Base-by-base conservation (phyloP, 2,113 vertebrate species). In the Hypanus sabinus region DNA sequence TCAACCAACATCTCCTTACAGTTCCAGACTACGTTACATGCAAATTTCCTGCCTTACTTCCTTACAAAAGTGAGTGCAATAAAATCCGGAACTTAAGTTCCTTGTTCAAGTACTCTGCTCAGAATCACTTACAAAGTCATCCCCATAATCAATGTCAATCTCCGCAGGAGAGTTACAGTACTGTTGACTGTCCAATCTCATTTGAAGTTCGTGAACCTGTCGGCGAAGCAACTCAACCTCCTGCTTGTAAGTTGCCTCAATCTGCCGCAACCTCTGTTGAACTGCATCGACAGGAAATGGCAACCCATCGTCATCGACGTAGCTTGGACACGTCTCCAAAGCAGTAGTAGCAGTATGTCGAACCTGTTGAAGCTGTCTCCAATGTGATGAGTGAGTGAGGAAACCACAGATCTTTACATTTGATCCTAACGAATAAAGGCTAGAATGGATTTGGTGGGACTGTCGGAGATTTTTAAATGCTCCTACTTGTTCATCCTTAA, bases 231-330 rank as follows among this genome's bases (percentile, higher is more conserved):
- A 97, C 95, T 99, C 99, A 93, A 99, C 99, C 95, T 99, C 99
- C 96, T 99, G 98, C 96, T 98, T 99, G 96, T 99, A 99, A 94
- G 98, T 97, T 0, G 99, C 98, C 96, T 99, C 98, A 0, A 99
- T 99, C 95, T 99, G 99, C 94, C 99, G 96, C 95, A 99, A 96
- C n/a, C 99, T 95, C 94, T 99, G 98, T 96, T 99, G 99, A 94
- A 99, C 98, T 12, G 98, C 98, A 1, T 99, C 99, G 95, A 98
- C 96, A 8, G 98, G 97, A 95, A 99, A 98, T 57, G 99, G 98
- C 68, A 99, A 97, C 94, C 99, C 99, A 0, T 99, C 99, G 0
- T 99, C 99, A 0, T 99, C 98, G 60, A 98, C 96, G 95, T 99
- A 99, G 8, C 97, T 95, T 0, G 98, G 98, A 27, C 68, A 46